Evolutionary conservation across 2,113 vertebrate species (phyloP), one percentile per base, ranked within the genome.

Genomic region (Anguilla japonica): DNA sequence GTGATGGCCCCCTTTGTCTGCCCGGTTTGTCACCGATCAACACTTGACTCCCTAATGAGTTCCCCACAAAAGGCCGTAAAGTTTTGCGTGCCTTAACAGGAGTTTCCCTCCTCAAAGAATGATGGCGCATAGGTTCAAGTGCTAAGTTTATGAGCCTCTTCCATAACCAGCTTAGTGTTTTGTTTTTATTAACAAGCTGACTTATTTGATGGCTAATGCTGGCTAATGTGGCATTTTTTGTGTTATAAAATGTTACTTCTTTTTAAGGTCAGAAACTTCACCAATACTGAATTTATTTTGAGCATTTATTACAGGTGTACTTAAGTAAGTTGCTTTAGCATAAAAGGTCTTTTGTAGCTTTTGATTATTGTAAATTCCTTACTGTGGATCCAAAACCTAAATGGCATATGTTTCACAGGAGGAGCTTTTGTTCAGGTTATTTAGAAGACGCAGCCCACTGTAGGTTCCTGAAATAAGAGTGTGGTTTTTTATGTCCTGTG

Each of bases 1-100:
- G 85, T 67, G 85, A 43, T 53, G 11, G 71, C 20, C 79, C 56
- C 29, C 85, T 82, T 82, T 16, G 85, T 81, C 85, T 41, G 6
- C 56, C 26, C 8, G 79, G 56, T 41, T 29, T 82, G 53, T 41
- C 40, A n/a, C 79, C 39, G 13, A 83, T 83, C 82, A 60, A 63
- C 82, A 60, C 53, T 50, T 82, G 43, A 34, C 79, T 80, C 79
- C 79, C 34, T 41, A 40, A 41, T 41, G 79, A 80, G 41, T 41
- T 16, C 79, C 40, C 41, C 34, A 80, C 79, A 40, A 80, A 80
- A 20, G 15, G 79, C 41, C 16, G 40, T 40, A 80, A 80, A 41
- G 39, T 80, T 80, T 80, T 80, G 79, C 41, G 6, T 75, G 71
- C 71, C 71, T 75, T 75, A 75, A 75, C 71, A 75, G 1, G 71